Base-by-base conservation (phyloP, 2,113 vertebrate species). In the Brevimyrus niger region DNA sequence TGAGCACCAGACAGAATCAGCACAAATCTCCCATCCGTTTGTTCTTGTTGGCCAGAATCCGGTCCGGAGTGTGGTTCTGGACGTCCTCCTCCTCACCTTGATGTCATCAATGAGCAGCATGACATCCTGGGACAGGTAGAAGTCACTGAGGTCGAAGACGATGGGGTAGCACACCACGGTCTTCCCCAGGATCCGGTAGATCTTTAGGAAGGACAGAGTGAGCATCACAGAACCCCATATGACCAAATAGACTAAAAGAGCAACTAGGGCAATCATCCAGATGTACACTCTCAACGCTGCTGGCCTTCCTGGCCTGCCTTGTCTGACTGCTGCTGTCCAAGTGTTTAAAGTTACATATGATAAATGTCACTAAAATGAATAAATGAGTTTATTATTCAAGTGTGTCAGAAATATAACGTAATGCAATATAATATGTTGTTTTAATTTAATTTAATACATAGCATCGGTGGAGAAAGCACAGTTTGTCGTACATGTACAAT, bases 41-140 rank as follows among this genome's bases (percentile, higher is more conserved):
- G 11, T 46, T 38, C 38, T 65, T 27, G 31, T 69, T 69, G 42
- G 38, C 38, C 31, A 9, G 44, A 9, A 17, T 46, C 44, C 1
- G 7, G 38, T 84, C 44, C 23, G 21, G 8, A 47, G 15, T 3
- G 21, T 23, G 38, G 44, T 10, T 23, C 82, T 21, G 19, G 21
- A 46, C 10, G 23, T 47, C 23, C 21, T 84, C 91, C 83, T 55
- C 89, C 92, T 94, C 95, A 99, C 98, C 97, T 98, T 98, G 94
- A 99, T 99, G 94, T 99, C 98, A 93, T 99, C 98, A 90, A 99
- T 99, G 93, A 99, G 94, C 93, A 99, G 96, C 96, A 99, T 97
- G 84, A 99, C 98, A 93, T 99, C 98, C 89, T 99, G 98, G 90
- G 98, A 99, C 96, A 99, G 96, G 96, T 99, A 99, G 94, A 99